A percentile compares a stretch with the other conserved stretches of the same genome.
Evolutionary conservation across 2,797 vertebrate species (phyloP).

Genomic region (Distichodus sexfasciatus): DNA sequence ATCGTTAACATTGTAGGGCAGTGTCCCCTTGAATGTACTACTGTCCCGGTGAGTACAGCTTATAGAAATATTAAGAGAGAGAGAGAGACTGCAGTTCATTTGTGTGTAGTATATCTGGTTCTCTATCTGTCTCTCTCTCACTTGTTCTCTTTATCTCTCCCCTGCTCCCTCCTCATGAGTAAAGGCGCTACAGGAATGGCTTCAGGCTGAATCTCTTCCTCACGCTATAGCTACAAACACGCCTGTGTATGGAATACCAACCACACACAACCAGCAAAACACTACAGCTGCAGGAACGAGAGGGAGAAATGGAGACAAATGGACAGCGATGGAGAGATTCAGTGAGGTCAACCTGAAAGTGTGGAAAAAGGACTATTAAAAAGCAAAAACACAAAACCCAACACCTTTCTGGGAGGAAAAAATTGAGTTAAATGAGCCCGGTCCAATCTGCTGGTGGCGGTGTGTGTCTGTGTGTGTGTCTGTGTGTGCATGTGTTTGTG

Average conservation of each 20-base stretch:
- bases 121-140: not conserved
- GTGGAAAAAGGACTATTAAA: too few relatives aligned
- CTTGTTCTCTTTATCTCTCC: not conserved
- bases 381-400: not conserved
- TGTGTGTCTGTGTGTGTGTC: too few relatives aligned
- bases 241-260: constrained; percentile 1
- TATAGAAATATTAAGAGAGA: too few relatives aligned
- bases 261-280: not conserved
- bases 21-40: too few relatives aligned
- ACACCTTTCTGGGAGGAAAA: constrained; percentile 2
- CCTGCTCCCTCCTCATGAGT: not conserved
- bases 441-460: too few relatives aligned
- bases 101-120: not conserved
- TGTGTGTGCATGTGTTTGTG: too few relatives aligned
- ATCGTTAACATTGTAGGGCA: too few relatives aligned
- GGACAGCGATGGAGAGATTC: too few relatives aligned
- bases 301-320: too few relatives aligned
- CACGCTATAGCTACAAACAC: not conserved
- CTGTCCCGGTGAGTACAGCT: too few relatives aligned
- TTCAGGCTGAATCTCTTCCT: not conserved
- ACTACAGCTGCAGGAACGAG: not conserved
- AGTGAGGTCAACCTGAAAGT: too few relatives aligned
- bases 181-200: not conserved
- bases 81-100: too few relatives aligned
- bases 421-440: not conserved